Evolutionary conservation across 2,797 vertebrate genomes (phyloP).

Genomic region (Syngnathus acus): DNA sequence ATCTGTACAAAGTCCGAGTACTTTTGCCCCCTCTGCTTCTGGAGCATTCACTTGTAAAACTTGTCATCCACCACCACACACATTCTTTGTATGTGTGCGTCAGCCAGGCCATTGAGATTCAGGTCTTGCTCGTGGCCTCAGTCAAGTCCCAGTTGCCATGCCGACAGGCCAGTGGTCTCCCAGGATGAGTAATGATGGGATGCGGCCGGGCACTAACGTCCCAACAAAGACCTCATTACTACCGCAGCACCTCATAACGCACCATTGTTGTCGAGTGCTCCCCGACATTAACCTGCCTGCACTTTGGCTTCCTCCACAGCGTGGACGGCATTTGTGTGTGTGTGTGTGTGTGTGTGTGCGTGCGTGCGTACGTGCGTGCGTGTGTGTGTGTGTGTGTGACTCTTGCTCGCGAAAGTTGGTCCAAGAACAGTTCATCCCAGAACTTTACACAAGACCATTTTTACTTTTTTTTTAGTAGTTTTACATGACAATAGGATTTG

Average conservation of each 20-base stretch:
- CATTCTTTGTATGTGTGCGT: conserved; percentile 56
- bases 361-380: conserved; percentile 10
- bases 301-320: conserved; percentile 54
- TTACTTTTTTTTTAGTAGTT: too few relatives aligned
- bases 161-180: conserved; percentile 74
- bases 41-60: conserved; percentile 50
- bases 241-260: conserved; percentile 73
- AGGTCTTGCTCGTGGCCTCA: conserved; percentile 71
- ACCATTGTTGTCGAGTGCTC: conserved; percentile 76
- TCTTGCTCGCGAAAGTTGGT: background rate
- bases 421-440: background rate
- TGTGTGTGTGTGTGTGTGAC: conserved; percentile 10
- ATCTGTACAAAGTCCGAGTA: background rate
- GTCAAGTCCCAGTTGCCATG: conserved; percentile 72
- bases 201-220: conserved; percentile 71
- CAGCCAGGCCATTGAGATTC: conserved; percentile 71
- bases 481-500: too few relatives aligned
- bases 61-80: conserved; percentile 45
- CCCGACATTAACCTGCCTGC: conserved; percentile 75
- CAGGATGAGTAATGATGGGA: conserved; percentile 80
- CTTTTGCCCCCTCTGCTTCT: background rate
- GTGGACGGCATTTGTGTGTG: conserved; percentile 18
- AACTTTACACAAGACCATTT: background rate
- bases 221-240: conserved; percentile 81
- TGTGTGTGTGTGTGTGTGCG: conserved; percentile 18